Conservation (phyloP, 2,113 vertebrate genomes). For the Hyperoodon ampullatus region DNA sequence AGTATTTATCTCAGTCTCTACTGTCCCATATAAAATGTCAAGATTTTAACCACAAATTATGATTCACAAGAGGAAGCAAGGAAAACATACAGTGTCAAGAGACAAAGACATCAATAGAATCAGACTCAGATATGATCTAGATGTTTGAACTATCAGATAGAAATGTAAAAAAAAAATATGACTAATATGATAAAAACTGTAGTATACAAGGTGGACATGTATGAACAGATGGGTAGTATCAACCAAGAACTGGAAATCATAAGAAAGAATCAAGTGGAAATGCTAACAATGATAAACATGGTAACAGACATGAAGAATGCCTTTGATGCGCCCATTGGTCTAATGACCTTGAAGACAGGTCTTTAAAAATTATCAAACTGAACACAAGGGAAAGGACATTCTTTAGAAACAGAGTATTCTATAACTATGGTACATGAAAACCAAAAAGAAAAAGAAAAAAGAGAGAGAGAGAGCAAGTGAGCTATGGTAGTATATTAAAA, state of each 20-base stretch:
- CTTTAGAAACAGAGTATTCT: background rate
- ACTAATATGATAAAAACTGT: background rate
- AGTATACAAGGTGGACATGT: background rate
- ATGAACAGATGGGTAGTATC: background rate
- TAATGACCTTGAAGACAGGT: background rate
- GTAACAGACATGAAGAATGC: background rate
- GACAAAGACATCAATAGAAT: background rate
- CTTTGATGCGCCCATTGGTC: background rate
- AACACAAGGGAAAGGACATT: background rate
- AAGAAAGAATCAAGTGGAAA: background rate
- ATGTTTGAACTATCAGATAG: background rate
- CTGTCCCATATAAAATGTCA: background rate
- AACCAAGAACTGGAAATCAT: background rate
- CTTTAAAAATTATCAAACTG: background rate
- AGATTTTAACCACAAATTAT: background rate
- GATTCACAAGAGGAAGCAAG: background rate
- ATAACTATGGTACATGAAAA: background rate
- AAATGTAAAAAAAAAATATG: background rate
- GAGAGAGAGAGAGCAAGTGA: background rate
- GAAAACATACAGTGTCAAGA: background rate
- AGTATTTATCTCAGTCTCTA: background rate
- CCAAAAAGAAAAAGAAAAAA: background rate
- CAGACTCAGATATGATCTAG: background rate
- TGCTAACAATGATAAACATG: background rate
- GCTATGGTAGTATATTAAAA: background rate